Evolutionary conservation across 2,888 invertebrate species (phyloP), one percentile per base, ranked within the genome.

Genomic region (Orthonychiurus folsomi): DNA sequence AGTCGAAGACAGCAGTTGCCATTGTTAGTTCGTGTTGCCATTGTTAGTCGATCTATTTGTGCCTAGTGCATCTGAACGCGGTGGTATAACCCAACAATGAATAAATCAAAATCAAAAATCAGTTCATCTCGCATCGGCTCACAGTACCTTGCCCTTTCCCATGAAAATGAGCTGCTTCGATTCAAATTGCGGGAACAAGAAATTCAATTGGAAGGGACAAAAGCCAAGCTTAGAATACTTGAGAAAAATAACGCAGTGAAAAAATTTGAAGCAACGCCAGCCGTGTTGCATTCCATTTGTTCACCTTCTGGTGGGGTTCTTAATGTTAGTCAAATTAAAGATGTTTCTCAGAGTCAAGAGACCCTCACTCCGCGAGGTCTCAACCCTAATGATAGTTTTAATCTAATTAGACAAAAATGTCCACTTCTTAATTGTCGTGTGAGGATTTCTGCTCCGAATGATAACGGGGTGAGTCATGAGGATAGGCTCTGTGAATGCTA

Each of bases 111-210:
- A n/a, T n/a, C n/a, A n/a, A n/a, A n/a, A n/a, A n/a, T n/a, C n/a
- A n/a, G 59, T 58, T 26, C 50, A 50, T 62, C 62, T 21, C 65
- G 65, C 15, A 37, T 65, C 12, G 65, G 60, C 25, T 62, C 65
- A 20, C 37, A 37, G 37, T 15, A 37, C 5, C 37, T 5, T 37
- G 37, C 37, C 9, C 37, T 37, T 5, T 15, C 15, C 37, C 37
- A 37, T 37, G 5, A 37, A 37, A 71, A 71, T 64, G 71, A 71
- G 54, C 69, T 65, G 56, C 66, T 71, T 18, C 68, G 71, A 47
- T 71, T 69, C 65, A 71, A 71, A 60, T 61, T 70, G 37, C 68
- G 68, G 50, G 69, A 71, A 62, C 68, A 69, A 62, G 71, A 71
- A 55, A 71, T 71, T 27, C 67, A 71, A 60, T 54, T 71, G 52